Conservation (phyloP, 2,113 vertebrate genomes). For the Sardina pilchardus region DNA sequence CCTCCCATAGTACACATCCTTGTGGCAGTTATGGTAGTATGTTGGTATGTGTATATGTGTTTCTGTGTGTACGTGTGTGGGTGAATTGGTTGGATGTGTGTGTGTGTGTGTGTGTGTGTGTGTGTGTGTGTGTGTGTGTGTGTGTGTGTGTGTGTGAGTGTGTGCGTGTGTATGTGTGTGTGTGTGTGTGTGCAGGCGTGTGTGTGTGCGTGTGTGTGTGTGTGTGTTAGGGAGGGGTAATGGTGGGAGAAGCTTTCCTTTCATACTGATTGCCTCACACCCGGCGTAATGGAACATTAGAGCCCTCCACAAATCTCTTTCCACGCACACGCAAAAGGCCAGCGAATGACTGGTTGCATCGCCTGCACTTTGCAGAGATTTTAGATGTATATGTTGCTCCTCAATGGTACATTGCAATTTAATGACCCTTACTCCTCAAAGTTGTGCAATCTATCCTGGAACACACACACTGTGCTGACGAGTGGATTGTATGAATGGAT, state of each 20-base stretch:
- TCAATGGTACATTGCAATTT: conserved; percentile 49
- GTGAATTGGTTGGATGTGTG: no score
- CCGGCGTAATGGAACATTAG: conserved; percentile 61
- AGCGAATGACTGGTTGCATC: conserved; percentile 52
- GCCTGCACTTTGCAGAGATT: conserved; percentile 53
- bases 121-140: neutral
- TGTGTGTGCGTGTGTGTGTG: neutral
- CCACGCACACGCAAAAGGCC: conserved; percentile 30
- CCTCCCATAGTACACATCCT: conserved; percentile 40
- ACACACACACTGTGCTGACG: conserved; percentile 37
- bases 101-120: no score
- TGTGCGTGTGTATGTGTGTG: neutral
- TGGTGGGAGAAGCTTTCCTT: conserved; percentile 55
- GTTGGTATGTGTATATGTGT: neutral
- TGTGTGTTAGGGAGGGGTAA: conserved; percentile 43
- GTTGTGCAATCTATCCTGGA: conserved; percentile 47
- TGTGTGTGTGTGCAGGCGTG: neutral
- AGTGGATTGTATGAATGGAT: conserved; percentile 11
- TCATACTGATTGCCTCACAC: conserved; percentile 58
- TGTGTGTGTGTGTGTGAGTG: neutral
- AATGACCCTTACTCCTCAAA: conserved; percentile 58
- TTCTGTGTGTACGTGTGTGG: neutral
- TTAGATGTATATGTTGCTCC: conserved; percentile 49
- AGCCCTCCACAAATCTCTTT: conserved; percentile 46
- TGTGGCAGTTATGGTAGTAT: neutral